Evolutionary conservation across 2,797 vertebrate species (phyloP), one percentile per base, ranked within the genome.

Genomic region (Petrocephalus sullivani): DNA sequence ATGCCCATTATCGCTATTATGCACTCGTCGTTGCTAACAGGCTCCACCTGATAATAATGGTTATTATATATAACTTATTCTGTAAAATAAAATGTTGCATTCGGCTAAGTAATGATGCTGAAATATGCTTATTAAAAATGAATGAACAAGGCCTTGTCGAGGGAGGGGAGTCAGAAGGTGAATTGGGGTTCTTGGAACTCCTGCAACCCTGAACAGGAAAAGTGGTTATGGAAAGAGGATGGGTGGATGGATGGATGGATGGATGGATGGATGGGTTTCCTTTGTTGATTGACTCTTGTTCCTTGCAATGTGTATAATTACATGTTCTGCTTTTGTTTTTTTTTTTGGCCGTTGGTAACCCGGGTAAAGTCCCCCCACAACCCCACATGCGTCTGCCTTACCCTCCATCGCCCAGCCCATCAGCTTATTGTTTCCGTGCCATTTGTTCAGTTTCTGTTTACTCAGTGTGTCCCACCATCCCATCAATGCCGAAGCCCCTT

Each of bases 1-100:
- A 86, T 89, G 87, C 90, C 92, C 91, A 91, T 91, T 91, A 92
- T 90, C 91, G 90, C 92, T 46, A 78, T 75, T 57, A 85, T 88
- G 61, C n/a, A 28, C 60, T 88, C 9, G 21, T 33, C n/a, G 8
- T 16, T 54, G 9, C 60, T 88, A 82, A 23, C 49, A 53, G 49
- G 46, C 28, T 41, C n/a, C 2, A 41, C 54, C 37, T 49, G 58
- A 87, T 54, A 23, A 83, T 75, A 46, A 78, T 78, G 16, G 41
- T 78, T 46, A 46, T 78, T 78, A 14, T 78, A 19, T 41, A 46
- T 78, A 46, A 78, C 16, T 41, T 46, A 16, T 46, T 78, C 37
- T 19, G 37, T 78, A 78, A 78, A 78, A 78, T 46, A 78, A 46
- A 78, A 46, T 41, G 4, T 46, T 78, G 37, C 33, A 41, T 46